Conservation (phyloP, 2,113 vertebrate species). For the Columba janthina region DNA sequence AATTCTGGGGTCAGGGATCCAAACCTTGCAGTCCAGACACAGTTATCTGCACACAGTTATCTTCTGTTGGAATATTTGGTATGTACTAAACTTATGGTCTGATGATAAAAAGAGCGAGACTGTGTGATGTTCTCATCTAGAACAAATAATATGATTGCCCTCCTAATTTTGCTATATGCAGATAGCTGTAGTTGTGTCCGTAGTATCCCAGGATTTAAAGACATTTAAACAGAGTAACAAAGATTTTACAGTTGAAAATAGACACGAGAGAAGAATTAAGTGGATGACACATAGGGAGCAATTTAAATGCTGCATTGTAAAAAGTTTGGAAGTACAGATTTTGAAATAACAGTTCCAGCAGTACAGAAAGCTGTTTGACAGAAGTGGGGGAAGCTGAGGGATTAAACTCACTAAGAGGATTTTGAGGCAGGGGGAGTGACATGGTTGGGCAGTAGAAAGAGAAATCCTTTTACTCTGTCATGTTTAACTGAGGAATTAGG, state of each 20-base stretch:
- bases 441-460: conserved; percentile 49
- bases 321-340: not conserved
- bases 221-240: not conserved
- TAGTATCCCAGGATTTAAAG: not conserved
- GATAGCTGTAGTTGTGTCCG: not conserved
- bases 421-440: conserved; percentile 42
- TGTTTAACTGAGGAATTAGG: conserved; percentile 49
- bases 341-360: conserved; percentile 31
- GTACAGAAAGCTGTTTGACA: conserved; percentile 12
- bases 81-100: not conserved
- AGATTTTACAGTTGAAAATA: not conserved
- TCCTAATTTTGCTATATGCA: not conserved
- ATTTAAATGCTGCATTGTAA: conserved; percentile 33
- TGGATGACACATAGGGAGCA: not conserved
- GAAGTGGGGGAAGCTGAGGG: not conserved
- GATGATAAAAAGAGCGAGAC: not conserved
- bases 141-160: not conserved
- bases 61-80: not conserved
- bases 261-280: not conserved
- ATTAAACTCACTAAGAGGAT: conserved; percentile 57
- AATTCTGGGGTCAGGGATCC: not conserved
- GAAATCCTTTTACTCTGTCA: conserved; percentile 45
- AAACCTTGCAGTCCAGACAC: not conserved
- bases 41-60: not conserved
- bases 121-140: not conserved